These are phyloP conservation scores for Chorisops tibialis DNA, from an alignment of 2,888 invertebrate species.

Conservation along the genomic window DNA sequence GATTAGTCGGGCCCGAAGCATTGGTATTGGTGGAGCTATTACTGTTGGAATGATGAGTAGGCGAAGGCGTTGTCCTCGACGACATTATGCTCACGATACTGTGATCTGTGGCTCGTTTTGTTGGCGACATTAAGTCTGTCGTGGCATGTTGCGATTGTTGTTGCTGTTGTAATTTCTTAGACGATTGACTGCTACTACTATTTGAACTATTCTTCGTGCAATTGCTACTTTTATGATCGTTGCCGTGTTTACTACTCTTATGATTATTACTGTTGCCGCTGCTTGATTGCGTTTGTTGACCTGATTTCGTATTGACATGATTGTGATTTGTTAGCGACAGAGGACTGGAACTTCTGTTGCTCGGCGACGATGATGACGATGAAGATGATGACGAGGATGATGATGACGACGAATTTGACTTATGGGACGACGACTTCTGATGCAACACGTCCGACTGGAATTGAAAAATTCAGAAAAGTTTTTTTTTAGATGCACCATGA, in stretches of 20 bases:
- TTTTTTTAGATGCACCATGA: too few species aligned
- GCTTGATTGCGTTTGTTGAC: constrained; percentile 4
- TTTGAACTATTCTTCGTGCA: not conserved
- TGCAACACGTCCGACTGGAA: not conserved
- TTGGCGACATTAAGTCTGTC: constrained; percentile 41
- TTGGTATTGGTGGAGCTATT: not conserved
- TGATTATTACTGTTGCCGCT: not conserved
- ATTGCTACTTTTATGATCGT: constrained; percentile 22
- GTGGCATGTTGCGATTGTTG: not conserved
- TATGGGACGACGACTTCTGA: constrained; percentile 15
- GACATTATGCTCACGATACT: constrained; percentile 46
- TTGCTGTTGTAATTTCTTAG: constrained; percentile 9
- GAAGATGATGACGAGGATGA: not conserved
- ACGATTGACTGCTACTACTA: constrained; percentile 15
- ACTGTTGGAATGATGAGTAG: constrained; percentile 26
- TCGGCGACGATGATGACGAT: constrained; percentile 1
- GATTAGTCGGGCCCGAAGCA: not conserved
- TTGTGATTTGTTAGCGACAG: not conserved
- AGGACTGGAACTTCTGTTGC: constrained; percentile 6
- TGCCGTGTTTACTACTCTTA: constrained; percentile 17
- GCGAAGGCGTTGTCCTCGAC: constrained; percentile 36
- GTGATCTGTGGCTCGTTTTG: constrained; percentile 44
- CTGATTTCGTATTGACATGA: not conserved
- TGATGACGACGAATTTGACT: constrained; percentile 17
- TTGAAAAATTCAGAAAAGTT: too few species aligned